Percentiles rank a stretch among this genome's conserved stretches.
phyloP scores from a whole-genome alignment of 2,113 vertebrate genomes.

The Nanorana parkeri region DNA sequence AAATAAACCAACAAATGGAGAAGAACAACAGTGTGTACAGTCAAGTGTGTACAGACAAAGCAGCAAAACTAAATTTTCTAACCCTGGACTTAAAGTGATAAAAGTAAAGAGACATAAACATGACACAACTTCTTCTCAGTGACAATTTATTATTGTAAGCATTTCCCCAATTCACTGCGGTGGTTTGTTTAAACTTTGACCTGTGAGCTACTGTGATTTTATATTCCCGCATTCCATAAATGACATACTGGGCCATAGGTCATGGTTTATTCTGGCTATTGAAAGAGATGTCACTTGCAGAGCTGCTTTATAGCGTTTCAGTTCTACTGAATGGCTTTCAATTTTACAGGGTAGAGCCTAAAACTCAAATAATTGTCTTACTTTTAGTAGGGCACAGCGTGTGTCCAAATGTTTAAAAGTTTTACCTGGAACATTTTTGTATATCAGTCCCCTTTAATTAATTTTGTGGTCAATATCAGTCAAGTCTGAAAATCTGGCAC shows the following conservation, averaged over 20 bases:
- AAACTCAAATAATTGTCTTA: too few relatives aligned
- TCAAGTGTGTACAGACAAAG: too few relatives aligned
- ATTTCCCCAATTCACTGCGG: slow-evolving; percentile 1
- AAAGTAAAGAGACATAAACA: not conserved
- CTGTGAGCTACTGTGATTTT: slow-evolving; percentile 12
- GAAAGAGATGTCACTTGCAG: slow-evolving; percentile 13
- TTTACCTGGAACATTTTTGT: too few relatives aligned
- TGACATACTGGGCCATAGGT: slow-evolving; percentile 19
- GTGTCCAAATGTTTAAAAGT: too few relatives aligned
- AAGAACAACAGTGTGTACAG: too few relatives aligned
- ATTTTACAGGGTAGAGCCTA: not conserved
- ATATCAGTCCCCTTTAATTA: too few relatives aligned
- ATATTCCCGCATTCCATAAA: slow-evolving; percentile 46
- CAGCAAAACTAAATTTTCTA: not conserved
- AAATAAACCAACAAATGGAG: too few relatives aligned
- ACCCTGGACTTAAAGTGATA: not conserved
- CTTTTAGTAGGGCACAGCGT: too few relatives aligned
- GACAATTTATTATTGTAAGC: slow-evolving; percentile 24
- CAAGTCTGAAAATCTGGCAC: too few relatives aligned
- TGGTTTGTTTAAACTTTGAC: slow-evolving; percentile 43
- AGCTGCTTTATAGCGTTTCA: too few relatives aligned
- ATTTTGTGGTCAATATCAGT: too few relatives aligned
- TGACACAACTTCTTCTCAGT: slow-evolving; percentile 7
- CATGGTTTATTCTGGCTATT: slow-evolving; percentile 26
- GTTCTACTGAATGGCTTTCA: not conserved